Conservation (phyloP, 2,888 invertebrate genomes). For the Drosophila rellima region DNA sequence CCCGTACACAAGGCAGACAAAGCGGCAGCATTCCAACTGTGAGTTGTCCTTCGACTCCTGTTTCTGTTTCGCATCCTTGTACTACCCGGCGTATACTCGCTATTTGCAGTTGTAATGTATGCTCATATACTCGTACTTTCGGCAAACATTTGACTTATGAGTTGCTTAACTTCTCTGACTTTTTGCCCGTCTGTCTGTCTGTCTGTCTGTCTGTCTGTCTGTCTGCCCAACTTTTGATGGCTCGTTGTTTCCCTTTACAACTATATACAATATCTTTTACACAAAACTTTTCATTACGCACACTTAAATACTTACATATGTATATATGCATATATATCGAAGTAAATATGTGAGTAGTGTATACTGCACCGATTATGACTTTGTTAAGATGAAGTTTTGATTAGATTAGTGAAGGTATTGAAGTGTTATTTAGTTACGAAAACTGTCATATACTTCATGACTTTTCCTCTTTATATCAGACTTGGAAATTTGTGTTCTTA, state of each 20-base stretch:
- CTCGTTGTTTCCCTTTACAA: slow-evolving; percentile 9
- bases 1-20: slow-evolving; percentile 25
- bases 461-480: too few species aligned
- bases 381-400: slow-evolving; percentile 9
- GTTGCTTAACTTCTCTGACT: slow-evolving; percentile 61
- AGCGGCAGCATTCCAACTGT: slow-evolving; percentile 23
- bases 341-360: background rate
- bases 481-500: too few species aligned
- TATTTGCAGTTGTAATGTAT: slow-evolving; percentile 61
- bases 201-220: slow-evolving; percentile 45
- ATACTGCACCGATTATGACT: background rate
- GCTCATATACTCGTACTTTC: slow-evolving; percentile 48
- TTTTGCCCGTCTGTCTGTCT: slow-evolving; percentile 48
- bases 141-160: slow-evolving; percentile 76
- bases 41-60: slow-evolving; percentile 25
- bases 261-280: slow-evolving; percentile 11
- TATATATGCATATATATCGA: background rate
- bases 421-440: background rate
- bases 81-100: slow-evolving; percentile 20
- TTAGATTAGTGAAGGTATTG: slow-evolving; percentile 2
- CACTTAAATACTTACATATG: background rate
- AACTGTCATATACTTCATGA: background rate
- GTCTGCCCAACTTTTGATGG: slow-evolving; percentile 50
- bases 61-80: too few species aligned
- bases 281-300: slow-evolving; percentile 15